A percentile compares a stretch with the other conserved stretches of the same genome.
phyloP scores from a whole-genome alignment of 2,113 vertebrate genomes.

The Burhinus oedicnemus region DNA sequence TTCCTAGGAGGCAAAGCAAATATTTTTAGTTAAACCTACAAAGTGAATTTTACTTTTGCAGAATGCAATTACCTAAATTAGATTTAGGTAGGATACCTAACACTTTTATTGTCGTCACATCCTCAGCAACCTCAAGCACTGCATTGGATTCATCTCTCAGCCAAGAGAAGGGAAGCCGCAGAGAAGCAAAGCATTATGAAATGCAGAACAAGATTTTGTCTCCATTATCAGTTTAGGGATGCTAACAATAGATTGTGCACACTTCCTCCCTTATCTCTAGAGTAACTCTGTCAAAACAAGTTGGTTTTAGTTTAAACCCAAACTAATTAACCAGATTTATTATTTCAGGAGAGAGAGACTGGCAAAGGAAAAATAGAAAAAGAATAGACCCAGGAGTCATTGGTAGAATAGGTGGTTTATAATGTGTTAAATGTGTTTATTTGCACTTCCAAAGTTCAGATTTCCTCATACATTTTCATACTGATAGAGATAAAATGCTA shows the following conservation, averaged over 20 bases:
- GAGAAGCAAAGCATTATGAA: conserved; percentile 4
- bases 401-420: conserved; percentile 64
- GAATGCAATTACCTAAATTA: background rate
- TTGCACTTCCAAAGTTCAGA: conserved; percentile 80
- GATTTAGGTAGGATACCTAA: background rate
- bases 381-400: conserved; percentile 3
- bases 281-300: conserved; percentile 17
- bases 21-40: background rate
- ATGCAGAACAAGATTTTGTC: background rate
- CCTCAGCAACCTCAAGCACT: background rate
- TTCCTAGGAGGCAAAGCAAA: background rate
- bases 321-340: conserved; percentile 46
- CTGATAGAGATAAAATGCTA: conserved; percentile 84
- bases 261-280: background rate
- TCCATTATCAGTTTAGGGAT: background rate
- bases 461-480: conserved; percentile 85
- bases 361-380: background rate
- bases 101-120: background rate
- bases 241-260: background rate
- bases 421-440: conserved; percentile 81
- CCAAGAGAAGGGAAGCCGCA: background rate
- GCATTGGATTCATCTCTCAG: background rate
- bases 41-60: background rate
- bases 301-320: background rate
- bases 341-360: conserved; percentile 9